Conservation (phyloP, 2,113 vertebrate species). For the Hiodon tergisus region DNA sequence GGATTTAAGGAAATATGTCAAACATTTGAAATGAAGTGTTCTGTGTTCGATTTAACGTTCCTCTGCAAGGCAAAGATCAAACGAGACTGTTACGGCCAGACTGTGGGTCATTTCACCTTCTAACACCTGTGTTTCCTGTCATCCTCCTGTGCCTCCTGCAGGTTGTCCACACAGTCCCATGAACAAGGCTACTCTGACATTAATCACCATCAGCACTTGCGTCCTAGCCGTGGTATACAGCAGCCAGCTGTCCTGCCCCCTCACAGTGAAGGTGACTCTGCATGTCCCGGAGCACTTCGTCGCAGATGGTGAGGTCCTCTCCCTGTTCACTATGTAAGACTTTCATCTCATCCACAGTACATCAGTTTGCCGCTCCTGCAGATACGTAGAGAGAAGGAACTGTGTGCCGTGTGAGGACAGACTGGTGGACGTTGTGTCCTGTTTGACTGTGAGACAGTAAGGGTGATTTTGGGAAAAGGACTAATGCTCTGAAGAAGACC, state of each 20-base stretch:
- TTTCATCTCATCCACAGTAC: neutral
- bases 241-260: constrained; percentile 87
- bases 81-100: too few relatives aligned
- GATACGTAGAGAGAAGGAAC: neutral
- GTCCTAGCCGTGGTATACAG: constrained; percentile 91
- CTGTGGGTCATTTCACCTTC: neutral
- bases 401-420: too few relatives aligned
- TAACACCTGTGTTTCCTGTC: constrained; percentile 15
- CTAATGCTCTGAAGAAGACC: too few relatives aligned
- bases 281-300: constrained; percentile 98
- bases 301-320: constrained; percentile 80
- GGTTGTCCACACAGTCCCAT: constrained; percentile 87
- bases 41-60: too few relatives aligned
- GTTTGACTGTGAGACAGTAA: too few relatives aligned
- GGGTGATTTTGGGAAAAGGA: too few relatives aligned
- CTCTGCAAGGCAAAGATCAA: too few relatives aligned
- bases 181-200: constrained; percentile 87
- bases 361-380: too few relatives aligned
- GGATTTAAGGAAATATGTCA: too few relatives aligned
- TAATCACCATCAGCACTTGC: constrained; percentile 93
- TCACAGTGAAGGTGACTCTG: constrained; percentile 92
- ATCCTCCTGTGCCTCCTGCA: constrained; percentile 47
- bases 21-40: too few relatives aligned
- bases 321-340: neutral
- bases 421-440: too few relatives aligned